phyloP scores from a whole-genome alignment of 2,113 vertebrate species.

The Bufo gargarizans region DNA sequence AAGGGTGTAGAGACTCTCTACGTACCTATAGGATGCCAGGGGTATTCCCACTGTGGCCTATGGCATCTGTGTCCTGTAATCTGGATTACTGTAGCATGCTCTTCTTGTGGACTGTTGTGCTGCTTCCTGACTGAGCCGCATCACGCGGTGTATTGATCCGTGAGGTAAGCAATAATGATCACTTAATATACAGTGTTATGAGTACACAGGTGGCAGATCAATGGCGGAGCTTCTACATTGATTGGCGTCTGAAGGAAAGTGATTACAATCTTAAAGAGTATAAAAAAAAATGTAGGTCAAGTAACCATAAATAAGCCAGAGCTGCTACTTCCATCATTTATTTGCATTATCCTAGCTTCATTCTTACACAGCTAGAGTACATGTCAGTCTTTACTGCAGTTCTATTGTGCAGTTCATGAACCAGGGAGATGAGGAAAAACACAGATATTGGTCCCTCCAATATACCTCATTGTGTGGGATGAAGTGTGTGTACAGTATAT shows the following conservation, averaged over 20 bases:
- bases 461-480: too few species aligned
- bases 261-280: slow-evolving; percentile 44
- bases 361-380: too few species aligned
- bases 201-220: slow-evolving; percentile 34
- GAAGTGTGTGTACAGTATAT: too few species aligned
- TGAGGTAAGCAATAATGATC: slow-evolving; percentile 23
- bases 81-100: too few species aligned
- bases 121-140: background rate
- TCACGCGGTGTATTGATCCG: slow-evolving; percentile 44
- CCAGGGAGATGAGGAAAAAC: background rate
- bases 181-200: slow-evolving; percentile 54
- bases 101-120: background rate
- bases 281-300: background rate
- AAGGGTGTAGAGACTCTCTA: too few species aligned
- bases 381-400: background rate
- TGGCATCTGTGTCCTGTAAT: too few species aligned
- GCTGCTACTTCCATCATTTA: too few species aligned
- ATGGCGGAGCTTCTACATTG: slow-evolving; percentile 41
- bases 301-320: background rate
- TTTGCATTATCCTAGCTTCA: too few species aligned
- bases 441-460: too few species aligned
- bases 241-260: slow-evolving; percentile 36
- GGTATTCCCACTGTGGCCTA: too few species aligned
- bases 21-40: too few species aligned
- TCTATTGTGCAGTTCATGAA: background rate